Base-by-base conservation (phyloP, 2,888 invertebrate genomes). In the Operophtera brumata region DNA sequence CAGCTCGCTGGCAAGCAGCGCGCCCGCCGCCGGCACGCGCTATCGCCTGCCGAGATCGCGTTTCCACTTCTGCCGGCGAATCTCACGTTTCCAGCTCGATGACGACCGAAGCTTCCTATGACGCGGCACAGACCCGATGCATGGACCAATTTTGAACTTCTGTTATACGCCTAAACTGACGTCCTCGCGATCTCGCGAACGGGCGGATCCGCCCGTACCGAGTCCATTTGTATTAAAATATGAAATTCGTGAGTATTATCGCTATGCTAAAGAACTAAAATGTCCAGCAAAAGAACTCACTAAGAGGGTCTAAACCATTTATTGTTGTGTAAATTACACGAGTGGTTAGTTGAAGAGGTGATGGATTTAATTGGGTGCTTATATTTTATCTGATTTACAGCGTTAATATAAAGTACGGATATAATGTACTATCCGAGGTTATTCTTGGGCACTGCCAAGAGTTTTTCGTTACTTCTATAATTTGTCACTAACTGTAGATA, bases 91-190 rank as follows among this genome's bases (percentile, higher is more conserved):
- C 66, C 78, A 77, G 67, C 79, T 73, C 77, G 81, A 83, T 71
- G 80, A 86, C 73, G 81, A 76, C 70, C 78, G 85, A 69, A 80
- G 75, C 73, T 88, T 80, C 76, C 85, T 87, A 63, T 89, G 76
- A 86, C 71, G 79, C 77, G 77, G 74, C 76, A 67, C 71, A 69
- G 72, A 76, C 66, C 75, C 76, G 71, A 76, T 67, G 67, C 74
- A 82, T 80, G 86, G 88, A 88, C 88, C 86, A 85, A 87, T 88
- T 88, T 88, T 87, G 67, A 87, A 86, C 78, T 82, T 77, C 80
- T 76, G 80, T 78, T 81, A n/a, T n/a, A 81, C 75, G 78, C 78
- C 81, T 82, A 79, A 78, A 77, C 67, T 72, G 77, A 80, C 83
- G 84, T 84, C 85, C 84, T 82, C 78, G 78, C 74, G 76, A 77